A percentile compares a stretch with the other conserved stretches of the same genome.
phyloP scores from a whole-genome alignment of 1,140 invertebrate genomes.

The Solenopsis invicta region DNA sequence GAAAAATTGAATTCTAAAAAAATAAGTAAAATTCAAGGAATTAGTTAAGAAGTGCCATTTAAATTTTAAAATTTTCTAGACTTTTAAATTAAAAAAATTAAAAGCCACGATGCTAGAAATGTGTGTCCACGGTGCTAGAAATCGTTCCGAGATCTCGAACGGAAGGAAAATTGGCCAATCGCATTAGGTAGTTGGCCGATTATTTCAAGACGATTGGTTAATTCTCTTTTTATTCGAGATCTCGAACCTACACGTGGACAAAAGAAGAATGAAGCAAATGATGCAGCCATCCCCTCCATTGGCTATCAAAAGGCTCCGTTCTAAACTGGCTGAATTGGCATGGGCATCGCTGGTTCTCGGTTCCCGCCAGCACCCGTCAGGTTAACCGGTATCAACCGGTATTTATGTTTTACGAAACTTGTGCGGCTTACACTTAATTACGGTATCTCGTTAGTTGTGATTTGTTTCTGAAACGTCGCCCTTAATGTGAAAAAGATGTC shows the following conservation, averaged over 20 bases:
- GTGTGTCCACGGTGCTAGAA: no score
- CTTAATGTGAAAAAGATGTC: conserved; percentile 56
- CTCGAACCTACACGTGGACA: no score
- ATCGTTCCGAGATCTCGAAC: no score
- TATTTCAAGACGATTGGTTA: no score
- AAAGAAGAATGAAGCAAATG: no score
- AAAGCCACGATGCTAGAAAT: not conserved
- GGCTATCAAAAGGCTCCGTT: no score
- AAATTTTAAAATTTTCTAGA: not conserved
- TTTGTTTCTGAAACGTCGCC: conserved; percentile 44
- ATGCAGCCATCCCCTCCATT: no score
- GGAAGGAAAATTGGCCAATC: no score
- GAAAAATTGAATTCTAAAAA: not conserved
- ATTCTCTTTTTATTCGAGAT: no score
- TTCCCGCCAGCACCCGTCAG: conserved; percentile 64
- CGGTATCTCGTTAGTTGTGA: not conserved
- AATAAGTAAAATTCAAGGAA: not conserved
- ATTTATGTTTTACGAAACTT: conserved; percentile 64
- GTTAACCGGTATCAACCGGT: conserved; percentile 67
- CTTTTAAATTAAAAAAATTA: not conserved
- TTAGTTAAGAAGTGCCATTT: not conserved
- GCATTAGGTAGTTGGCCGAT: no score
- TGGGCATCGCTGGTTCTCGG: no score
- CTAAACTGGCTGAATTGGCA: no score
- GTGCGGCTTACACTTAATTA: conserved; percentile 40